These are phyloP conservation scores for Podocnemis expansa DNA, from an alignment of 2,113 vertebrate genomes.

Conservation along the genomic window DNA sequence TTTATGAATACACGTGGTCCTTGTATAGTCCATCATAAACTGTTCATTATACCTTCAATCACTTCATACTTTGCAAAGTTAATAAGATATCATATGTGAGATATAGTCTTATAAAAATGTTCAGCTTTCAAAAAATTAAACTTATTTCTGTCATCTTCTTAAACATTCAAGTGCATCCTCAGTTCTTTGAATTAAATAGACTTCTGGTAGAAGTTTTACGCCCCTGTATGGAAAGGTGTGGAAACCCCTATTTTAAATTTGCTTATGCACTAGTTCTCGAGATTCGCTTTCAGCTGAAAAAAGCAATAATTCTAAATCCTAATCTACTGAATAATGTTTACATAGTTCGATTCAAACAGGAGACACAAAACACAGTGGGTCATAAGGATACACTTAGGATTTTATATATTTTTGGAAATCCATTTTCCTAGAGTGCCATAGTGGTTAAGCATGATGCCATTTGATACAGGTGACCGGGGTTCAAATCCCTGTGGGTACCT, in stretches of 20 bases:
- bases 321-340: conserved; percentile 21
- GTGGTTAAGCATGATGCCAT: no score
- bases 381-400: neutral
- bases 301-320: conserved; percentile 39
- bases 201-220: conserved; percentile 6
- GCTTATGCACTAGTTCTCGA: conserved; percentile 27
- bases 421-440: neutral
- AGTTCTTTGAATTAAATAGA: conserved; percentile 49
- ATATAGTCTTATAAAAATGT: conserved; percentile 54
- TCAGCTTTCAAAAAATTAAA: conserved; percentile 35
- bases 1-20: conserved; percentile 67
- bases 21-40: conserved; percentile 66
- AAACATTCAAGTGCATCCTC: conserved; percentile 50
- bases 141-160: conserved; percentile 50
- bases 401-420: neutral
- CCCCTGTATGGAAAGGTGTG: conserved; percentile 37
- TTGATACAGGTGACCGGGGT: no score
- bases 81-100: conserved; percentile 46
- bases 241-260: conserved; percentile 48
- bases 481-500: no score
- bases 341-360: conserved; percentile 23
- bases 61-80: conserved; percentile 64
- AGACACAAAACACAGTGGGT: neutral
- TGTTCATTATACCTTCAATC: conserved; percentile 72
- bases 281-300: conserved; percentile 3